Evolutionary conservation across 2,888 invertebrate genomes (phyloP).

Genomic region (Uropetala carovei): DNA sequence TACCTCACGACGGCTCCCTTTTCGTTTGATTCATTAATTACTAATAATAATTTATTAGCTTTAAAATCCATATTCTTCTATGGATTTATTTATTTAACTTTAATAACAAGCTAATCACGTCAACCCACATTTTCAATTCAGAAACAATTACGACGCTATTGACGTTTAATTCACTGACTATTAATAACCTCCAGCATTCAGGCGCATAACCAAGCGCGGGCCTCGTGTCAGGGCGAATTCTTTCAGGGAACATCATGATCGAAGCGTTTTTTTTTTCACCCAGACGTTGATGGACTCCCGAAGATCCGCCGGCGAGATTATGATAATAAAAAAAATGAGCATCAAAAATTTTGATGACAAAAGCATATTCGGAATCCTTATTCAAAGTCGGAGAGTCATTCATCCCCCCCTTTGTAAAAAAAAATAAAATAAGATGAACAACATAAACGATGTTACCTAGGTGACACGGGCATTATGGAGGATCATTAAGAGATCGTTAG

Average conservation of each 20-base stretch:
- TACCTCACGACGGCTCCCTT: too few relatives aligned
- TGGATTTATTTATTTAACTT: too few relatives aligned
- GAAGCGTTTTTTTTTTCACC: neutral
- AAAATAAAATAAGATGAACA: neutral
- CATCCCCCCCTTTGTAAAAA: neutral
- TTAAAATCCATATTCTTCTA: too few relatives aligned
- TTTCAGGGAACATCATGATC: neutral
- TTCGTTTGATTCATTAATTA: too few relatives aligned
- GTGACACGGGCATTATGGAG: neutral
- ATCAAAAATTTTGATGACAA: neutral
- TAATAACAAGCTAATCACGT: too few relatives aligned
- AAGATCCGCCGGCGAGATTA: neutral
- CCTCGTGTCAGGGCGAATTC: neutral
- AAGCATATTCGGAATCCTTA: neutral
- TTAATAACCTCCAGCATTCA: neutral
- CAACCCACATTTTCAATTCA: neutral
- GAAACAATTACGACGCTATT: neutral
- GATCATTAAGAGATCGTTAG: slow-evolving; percentile 12
- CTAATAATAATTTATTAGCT: too few relatives aligned
- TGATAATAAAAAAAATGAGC: neutral
- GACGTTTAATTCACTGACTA: neutral
- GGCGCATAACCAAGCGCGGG: neutral
- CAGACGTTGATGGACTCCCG: neutral
- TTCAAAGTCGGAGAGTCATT: neutral
- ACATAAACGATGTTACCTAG: neutral